These are phyloP conservation scores for Dromas ardeola DNA, from an alignment of 2,113 vertebrate species.

Conservation along the genomic window DNA sequence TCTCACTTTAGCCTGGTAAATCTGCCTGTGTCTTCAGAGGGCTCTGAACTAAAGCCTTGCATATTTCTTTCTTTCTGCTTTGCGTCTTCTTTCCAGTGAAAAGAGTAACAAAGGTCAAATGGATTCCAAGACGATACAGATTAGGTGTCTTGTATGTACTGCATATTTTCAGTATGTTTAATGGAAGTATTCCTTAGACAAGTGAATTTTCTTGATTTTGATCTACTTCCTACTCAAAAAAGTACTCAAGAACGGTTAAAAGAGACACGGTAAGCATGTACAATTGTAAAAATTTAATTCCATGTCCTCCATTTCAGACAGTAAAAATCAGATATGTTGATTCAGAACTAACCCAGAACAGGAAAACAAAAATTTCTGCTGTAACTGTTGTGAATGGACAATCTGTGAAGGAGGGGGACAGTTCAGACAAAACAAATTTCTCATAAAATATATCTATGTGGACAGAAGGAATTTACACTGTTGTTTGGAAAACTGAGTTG, in stretches of 20 bases:
- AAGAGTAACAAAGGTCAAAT: background rate
- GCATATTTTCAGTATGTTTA: background rate
- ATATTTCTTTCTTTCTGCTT: background rate
- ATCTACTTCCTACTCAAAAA: background rate
- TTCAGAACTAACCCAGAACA: background rate
- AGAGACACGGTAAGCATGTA: background rate
- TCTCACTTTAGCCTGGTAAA: slow-evolving; percentile 2
- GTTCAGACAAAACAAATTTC: background rate
- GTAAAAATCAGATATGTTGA: background rate
- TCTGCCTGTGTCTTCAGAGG: background rate
- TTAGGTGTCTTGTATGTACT: background rate
- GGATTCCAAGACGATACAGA: background rate
- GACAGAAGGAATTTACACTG: background rate
- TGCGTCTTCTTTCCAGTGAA: background rate
- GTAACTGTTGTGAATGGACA: background rate
- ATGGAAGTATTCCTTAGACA: background rate
- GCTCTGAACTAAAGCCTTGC: background rate
- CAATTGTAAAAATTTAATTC: background rate
- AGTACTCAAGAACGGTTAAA: background rate
- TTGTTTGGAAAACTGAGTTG: slow-evolving; percentile 15
- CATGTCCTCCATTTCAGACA: background rate
- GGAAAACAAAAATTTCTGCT: background rate
- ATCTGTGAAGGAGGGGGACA: background rate
- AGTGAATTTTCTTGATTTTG: background rate
- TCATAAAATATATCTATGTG: background rate